Conservation (phyloP, 2,888 invertebrate species). For the Cantharis flavilabris region DNA sequence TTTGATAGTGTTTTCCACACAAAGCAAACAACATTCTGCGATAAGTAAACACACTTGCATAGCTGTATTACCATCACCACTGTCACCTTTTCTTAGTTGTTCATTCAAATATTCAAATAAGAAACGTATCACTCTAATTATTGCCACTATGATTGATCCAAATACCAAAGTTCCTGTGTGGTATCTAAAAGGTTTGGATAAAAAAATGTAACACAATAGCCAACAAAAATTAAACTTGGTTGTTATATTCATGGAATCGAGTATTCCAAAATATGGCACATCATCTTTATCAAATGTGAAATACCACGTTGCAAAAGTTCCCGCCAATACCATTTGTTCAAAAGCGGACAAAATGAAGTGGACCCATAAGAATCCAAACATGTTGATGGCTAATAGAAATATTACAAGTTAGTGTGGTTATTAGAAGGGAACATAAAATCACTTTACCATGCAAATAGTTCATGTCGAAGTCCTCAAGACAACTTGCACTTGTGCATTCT, state of each 20-base stretch:
- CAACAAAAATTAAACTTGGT: conserved; percentile 60
- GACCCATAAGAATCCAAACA: conserved; percentile 87
- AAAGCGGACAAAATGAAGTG: conserved; percentile 88
- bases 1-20: conserved; percentile 83
- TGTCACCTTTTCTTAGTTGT: conserved; percentile 77
- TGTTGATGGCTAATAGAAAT: conserved; percentile 63
- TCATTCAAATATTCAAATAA: conserved; percentile 83
- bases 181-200: conserved; percentile 61
- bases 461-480: conserved; percentile 50
- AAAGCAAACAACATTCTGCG: conserved; percentile 80
- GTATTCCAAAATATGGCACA: conserved; percentile 84
- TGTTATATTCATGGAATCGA: conserved; percentile 72
- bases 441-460: conserved; percentile 53
- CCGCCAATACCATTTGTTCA: conserved; percentile 90
- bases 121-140: conserved; percentile 84
- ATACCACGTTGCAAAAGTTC: conserved; percentile 89
- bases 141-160: conserved; percentile 88
- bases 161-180: conserved; percentile 91
- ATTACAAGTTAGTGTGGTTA: not conserved
- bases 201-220: not conserved
- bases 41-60: conserved; percentile 72
- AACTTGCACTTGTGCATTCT: conserved; percentile 59
- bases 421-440: not conserved
- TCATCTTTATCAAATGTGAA: conserved; percentile 86
- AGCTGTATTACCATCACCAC: conserved; percentile 66